Conservation (phyloP, 2,888 invertebrate species). For the Malthinus flaveolus region DNA sequence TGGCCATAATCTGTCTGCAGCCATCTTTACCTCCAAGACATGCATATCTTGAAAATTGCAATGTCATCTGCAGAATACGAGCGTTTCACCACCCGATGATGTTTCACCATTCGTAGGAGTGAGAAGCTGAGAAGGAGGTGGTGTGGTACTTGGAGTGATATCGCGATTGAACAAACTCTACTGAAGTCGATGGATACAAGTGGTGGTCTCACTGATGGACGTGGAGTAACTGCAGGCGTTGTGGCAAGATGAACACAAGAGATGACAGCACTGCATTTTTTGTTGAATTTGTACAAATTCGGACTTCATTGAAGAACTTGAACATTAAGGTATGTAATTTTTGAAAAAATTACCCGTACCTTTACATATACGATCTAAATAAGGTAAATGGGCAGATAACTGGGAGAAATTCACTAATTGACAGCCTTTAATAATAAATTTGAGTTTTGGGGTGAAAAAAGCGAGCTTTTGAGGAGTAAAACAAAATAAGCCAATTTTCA, state of each 20-base stretch:
- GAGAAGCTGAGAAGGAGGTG: slow-evolving; percentile 1
- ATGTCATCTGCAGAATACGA: too few species aligned
- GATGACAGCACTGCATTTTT: neutral
- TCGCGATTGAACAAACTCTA: neutral
- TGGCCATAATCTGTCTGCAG: neutral
- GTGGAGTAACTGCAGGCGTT: neutral
- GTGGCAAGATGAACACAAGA: neutral
- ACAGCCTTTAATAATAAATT: too few species aligned
- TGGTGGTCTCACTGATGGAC: too few species aligned
- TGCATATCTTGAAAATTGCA: too few species aligned
- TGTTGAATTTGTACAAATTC: slow-evolving; percentile 5
- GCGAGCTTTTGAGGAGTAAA: neutral
- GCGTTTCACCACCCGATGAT: neutral
- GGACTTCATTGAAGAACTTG: slow-evolving; percentile 7
- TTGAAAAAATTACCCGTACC: slow-evolving; percentile 2
- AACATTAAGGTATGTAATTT: slow-evolving; percentile 8
- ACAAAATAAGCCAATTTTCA: neutral
- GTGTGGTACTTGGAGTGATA: neutral
- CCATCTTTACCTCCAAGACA: too few species aligned
- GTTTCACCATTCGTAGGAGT: slow-evolving; percentile 1
- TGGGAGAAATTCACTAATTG: neutral
- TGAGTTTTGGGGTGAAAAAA: neutral
- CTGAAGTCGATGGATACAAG: neutral
- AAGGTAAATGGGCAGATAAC: neutral
- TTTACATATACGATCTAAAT: neutral